Evolutionary conservation across 2,113 vertebrate genomes (phyloP), one percentile per base, ranked within the genome.

Genomic region (Lepisosteus oculatus): DNA sequence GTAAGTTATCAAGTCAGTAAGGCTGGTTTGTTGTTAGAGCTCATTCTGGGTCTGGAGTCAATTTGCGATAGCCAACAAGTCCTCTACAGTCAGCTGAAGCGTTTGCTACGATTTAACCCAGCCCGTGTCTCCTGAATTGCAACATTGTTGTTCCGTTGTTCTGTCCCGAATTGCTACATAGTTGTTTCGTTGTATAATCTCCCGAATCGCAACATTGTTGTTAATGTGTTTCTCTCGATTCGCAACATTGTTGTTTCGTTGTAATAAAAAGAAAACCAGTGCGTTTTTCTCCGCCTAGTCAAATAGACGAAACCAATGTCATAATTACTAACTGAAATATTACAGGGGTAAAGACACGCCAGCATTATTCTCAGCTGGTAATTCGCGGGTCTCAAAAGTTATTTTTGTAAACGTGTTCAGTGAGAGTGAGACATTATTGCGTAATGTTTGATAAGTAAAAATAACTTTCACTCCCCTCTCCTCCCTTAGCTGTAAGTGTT

Each of bases 31-130:
- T 5, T 43, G 43, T 5, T 51, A 51, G 5, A 9, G 9, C 9
- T n/a, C 65, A 45, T 42, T 67, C n/a, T 51, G 47, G 13, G 7
- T 47, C 45, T 67, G 42, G 42, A 14, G 11, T 12, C 47, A 9
- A 54, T 29, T 68, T 9, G 55, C 45, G 17, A 55, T 55, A 59
- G n/a, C 56, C 56, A 59, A 72, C 68, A 77, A 85, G 80, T 86
- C 84, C 69, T 62, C 70, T 73, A 54, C 15, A 74, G 9, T 75
- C 14, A 47, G n/a, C 29, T 55, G 66, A 55, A 29, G 66, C 66
- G 29, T 68, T 55, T 68, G n/a, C 8, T 3, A 51, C 41, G 43
- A 13, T 45, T 47, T 14, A 44, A 43, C 29, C 43, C 43, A 47
- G 43, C 5, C 47, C 5, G 9, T 1, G 47, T 5, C 47, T 51